Evolutionary conservation across 2,113 vertebrate species (phyloP), one percentile per base, ranked within the genome.

Genomic region (Gambusia affinis): DNA sequence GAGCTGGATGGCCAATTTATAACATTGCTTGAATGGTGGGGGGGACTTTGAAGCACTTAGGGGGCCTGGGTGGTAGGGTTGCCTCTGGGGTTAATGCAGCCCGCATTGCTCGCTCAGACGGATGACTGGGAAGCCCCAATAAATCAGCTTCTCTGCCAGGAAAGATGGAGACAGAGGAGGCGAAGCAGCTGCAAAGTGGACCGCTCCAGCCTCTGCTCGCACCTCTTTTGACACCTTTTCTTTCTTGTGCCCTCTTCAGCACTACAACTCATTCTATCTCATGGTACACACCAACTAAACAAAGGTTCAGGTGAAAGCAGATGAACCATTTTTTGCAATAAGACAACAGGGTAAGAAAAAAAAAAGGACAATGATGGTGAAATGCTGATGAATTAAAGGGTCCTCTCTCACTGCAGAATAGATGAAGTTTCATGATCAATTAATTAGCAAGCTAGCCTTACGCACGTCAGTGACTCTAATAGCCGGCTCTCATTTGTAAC

Each of bases 401-500:
- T 91, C 84, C 80, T 92, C 81, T 91, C 84, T 88, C 86, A 80
- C 85, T 90, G 83, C 86, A 90, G 87, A 92, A 93, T 88, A 92
- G 92, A 94, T 94, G 89, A 93, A 90, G 91, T 93, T 93, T 93
- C 90, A 85, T 86, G 91, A 95, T 95, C 92, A 92, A 93, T 94
- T 93, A 92, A 93, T 94, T 93, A 92, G 90, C 84, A 60, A 73
- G 87, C 87, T 85, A 88, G 88, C 89, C 89, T 57, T 89, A 84
- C 83, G 83, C 91, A 89, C 80, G 78, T 93, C 92, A 92, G 85
- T 93, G 90, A 70, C 85, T 93, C 91, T 93, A 93, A 92, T 93
- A 90, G 90, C 88, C 79, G 87, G 80, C 87, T 88, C 93, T 93
- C 92, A 93, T 94, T 94, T 94, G 91, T 94, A 89, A 93, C 90